Base-by-base conservation (phyloP, 2,113 vertebrate species). In the Seriola rivoliana region DNA sequence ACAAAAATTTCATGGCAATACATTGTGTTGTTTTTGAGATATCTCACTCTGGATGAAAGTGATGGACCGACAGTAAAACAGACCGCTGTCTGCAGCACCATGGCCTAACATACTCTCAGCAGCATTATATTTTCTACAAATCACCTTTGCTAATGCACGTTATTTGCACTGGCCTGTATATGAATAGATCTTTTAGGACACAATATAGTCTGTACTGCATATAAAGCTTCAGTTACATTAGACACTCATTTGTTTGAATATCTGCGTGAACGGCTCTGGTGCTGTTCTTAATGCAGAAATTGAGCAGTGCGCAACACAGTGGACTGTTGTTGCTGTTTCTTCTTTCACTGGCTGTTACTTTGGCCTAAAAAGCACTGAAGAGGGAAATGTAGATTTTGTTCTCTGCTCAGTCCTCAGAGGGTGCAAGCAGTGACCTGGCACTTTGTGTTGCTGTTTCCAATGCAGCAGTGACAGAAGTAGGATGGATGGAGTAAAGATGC, bases 321-420 rank as follows among this genome's bases (percentile, higher is more conserved):
- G 44, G 0, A 62, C 54, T 70, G 50, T 36, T 14, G 50, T 29
- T 77, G n/a, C 5, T 48, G 36, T 63, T 68, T 42, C 29, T 60
- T 59, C 48, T 67, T 23, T 71, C 38, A 12, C 59, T 55, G 23
- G 21, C 29, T 23, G 7, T 57, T 58, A 46, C 29, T 40, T 36
- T 59, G 42, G 52, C 70, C 65, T 70, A 52, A 75, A 77, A 80
- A 52, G 25, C 55, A 67, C 66, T 17, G 36, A 64, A 64, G 58
- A 73, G 63, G 25, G 48, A 87, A 80, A 78, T 80, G 74, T 82
- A 80, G 71, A 91, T 81, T 69, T 59, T 60, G 63, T 69, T 87
- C 84, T 84, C 52, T 21, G 77, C 65, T 82, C 58, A 36, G 54
- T 75, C 59, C 77, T 85, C 57, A 69, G 64, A 81, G 34, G 5